A percentile compares a stretch with the other conserved stretches of the same genome.
phyloP scores from a whole-genome alignment of 2,888 invertebrate genomes.

The Morpho achilles region DNA sequence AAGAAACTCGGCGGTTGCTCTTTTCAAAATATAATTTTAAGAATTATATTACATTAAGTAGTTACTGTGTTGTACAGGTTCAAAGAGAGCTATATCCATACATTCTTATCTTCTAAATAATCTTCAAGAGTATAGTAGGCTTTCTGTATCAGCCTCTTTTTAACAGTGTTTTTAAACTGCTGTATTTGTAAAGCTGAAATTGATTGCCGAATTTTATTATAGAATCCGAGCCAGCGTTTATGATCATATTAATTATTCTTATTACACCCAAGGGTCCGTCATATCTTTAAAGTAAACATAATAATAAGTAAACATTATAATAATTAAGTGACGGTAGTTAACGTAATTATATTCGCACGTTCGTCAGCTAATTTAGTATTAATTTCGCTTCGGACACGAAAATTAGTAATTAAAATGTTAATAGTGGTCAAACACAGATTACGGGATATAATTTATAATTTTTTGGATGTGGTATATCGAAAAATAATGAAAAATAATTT shows the following conservation, averaged over 20 bases:
- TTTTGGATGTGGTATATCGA: slow-evolving; percentile 9
- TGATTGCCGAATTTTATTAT: too few species aligned
- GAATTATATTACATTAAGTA: too few species aligned
- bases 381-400: slow-evolving; percentile 39
- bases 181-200: too few species aligned
- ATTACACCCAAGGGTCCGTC: slow-evolving; percentile 2
- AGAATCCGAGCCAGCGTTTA: too few species aligned
- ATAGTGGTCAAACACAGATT: slow-evolving; percentile 35
- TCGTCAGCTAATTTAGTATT: slow-evolving; percentile 38
- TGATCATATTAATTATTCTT: neutral
- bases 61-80: too few species aligned
- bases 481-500: neutral
- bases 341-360: slow-evolving; percentile 30
- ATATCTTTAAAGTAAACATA: slow-evolving; percentile 14
- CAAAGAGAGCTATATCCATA: too few species aligned
- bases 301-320: slow-evolving; percentile 21
- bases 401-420: slow-evolving; percentile 50
- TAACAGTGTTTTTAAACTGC: too few species aligned
- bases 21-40: too few species aligned
- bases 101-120: too few species aligned
- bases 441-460: neutral
- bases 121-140: too few species aligned
- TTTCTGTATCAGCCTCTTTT: too few species aligned
- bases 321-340: slow-evolving; percentile 25
- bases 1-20: too few species aligned